These are phyloP conservation scores for Eumerus sabulonum DNA, from an alignment of 2,888 invertebrate species.

Conservation along the genomic window DNA sequence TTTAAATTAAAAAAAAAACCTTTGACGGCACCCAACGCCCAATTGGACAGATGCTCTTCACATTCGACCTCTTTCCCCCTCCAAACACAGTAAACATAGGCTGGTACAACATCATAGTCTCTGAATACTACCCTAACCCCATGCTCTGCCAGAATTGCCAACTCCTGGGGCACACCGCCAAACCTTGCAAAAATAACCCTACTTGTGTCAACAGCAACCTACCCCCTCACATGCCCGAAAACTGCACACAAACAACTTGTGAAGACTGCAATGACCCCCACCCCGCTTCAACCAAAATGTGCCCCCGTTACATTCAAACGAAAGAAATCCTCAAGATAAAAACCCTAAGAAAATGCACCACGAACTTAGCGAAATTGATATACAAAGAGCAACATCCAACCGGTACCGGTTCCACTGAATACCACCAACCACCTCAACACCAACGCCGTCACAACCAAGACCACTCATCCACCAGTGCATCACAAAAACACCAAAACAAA, in stretches of 20 bases:
- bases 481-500: no score
- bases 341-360: background rate
- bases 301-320: background rate
- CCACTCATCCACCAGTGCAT: no score
- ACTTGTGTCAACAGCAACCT: conserved; percentile 15
- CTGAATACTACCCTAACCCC: conserved; percentile 21
- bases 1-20: background rate
- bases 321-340: conserved; percentile 19
- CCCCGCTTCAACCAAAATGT: conserved; percentile 10
- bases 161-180: conserved; percentile 15
- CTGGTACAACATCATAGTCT: conserved; percentile 23
- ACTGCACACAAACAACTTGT: conserved; percentile 15
- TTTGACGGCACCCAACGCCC: background rate
- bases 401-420: no score
- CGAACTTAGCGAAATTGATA: background rate
- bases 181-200: conserved; percentile 10
- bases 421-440: no score
- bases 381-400: background rate
- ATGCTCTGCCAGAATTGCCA: conserved; percentile 29
- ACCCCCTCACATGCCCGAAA: background rate
- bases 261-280: conserved; percentile 12
- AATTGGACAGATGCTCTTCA: conserved; percentile 23
- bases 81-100: conserved; percentile 15
- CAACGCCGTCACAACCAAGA: no score
- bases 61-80: conserved; percentile 35